A percentile compares a stretch with the other conserved stretches of the same genome.
Evolutionary conservation across 2,797 vertebrate genomes (phyloP).

Genomic region (Sebastolobus altivelis): DNA sequence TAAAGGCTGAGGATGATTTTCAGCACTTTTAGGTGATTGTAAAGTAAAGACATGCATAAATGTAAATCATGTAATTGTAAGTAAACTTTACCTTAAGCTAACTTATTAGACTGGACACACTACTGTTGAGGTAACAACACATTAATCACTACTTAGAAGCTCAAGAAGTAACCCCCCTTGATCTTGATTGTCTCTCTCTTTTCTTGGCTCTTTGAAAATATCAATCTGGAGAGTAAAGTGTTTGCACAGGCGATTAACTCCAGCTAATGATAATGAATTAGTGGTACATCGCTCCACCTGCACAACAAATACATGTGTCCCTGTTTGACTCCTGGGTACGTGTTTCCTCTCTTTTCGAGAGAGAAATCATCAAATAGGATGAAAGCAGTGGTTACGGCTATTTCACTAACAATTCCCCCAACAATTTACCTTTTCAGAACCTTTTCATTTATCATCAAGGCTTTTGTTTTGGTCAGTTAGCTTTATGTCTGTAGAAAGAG

Average conservation of each 20-base stretch:
- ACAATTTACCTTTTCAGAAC: not conserved
- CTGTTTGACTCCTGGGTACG: conserved; percentile 13
- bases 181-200: conserved; percentile 50
- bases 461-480: not conserved
- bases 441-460: not conserved
- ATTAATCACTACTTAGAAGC: conserved; percentile 37
- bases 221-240: conserved; percentile 67
- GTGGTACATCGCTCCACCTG: conserved; percentile 51
- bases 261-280: conserved; percentile 79
- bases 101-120: not conserved
- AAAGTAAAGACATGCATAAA: not conserved
- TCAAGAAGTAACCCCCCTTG: conserved; percentile 15
- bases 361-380: not conserved
- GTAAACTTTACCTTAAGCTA: conserved; percentile 7
- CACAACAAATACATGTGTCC: conserved; percentile 48
- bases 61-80: conserved; percentile 1
- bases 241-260: conserved; percentile 76
- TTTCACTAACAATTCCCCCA: not conserved
- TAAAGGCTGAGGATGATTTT: not conserved
- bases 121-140: conserved; percentile 12
- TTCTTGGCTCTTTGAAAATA: conserved; percentile 57
- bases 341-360: not conserved
- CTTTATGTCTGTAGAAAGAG: not conserved
- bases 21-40: not conserved
- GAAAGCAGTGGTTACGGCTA: not conserved